Evolutionary conservation across 2,888 invertebrate genomes (phyloP).

Genomic region (Cantharis rufa): DNA sequence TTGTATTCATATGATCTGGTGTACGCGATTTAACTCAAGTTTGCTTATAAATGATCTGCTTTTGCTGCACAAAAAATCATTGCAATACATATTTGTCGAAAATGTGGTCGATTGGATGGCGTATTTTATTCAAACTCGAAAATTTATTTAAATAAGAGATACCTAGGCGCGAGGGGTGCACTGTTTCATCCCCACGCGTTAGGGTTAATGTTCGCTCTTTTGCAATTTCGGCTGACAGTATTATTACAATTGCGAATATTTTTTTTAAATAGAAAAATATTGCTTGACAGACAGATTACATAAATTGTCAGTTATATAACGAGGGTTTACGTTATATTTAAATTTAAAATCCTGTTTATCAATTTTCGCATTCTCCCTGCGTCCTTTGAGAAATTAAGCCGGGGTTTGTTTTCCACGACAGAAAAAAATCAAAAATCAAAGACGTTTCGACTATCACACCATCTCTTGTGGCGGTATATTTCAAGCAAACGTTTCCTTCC

Average conservation of each 20-base stretch:
- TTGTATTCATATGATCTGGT: constrained; percentile 25
- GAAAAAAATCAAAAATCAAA: neutral
- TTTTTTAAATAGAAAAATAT: constrained; percentile 14
- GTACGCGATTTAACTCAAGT: constrained; percentile 16
- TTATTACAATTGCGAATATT: constrained; percentile 10
- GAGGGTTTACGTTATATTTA: constrained; percentile 17
- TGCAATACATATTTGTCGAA: constrained; percentile 16
- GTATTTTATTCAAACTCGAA: neutral
- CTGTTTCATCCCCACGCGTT: neutral
- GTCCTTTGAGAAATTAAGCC: neutral
- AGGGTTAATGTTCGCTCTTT: neutral
- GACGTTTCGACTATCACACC: constrained; percentile 14
- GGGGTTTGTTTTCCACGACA: neutral
- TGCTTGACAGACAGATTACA: constrained; percentile 22
- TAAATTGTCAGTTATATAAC: constrained; percentile 16
- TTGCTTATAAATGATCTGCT: constrained; percentile 22
- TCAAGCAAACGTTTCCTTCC: constrained; percentile 23
- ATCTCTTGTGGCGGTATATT: constrained; percentile 23
- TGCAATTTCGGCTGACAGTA: neutral
- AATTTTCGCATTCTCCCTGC: neutral
- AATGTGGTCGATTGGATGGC: constrained; percentile 4
- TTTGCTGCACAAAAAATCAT: constrained; percentile 18
- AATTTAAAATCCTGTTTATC: constrained; percentile 19
- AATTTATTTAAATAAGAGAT: neutral
- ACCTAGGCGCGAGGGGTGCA: neutral